Evolutionary conservation across 1,140 invertebrate genomes (phyloP), one percentile per base, ranked within the genome.

Genomic region (Anastrepha ludens): DNA sequence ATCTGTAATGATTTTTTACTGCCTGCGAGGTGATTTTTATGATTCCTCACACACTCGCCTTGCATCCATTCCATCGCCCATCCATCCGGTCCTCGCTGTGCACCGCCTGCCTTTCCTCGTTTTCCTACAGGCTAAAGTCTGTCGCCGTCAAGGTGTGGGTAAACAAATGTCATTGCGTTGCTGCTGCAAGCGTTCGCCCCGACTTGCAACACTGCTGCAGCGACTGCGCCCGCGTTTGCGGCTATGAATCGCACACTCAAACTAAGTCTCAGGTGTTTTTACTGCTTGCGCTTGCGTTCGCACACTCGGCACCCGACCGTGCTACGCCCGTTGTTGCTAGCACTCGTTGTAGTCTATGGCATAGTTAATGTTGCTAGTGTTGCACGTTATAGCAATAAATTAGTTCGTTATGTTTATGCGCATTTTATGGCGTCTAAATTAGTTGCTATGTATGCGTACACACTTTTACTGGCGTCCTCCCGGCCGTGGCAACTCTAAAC

Each of bases 1-100:
- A 81, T 81, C 74, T 81, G 74, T n/a, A 81, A 81, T 81, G 74
- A 81, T 81, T 81, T 81, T 81, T 81, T 81, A 81, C 74, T 81
- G 74, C 74, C 20, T 81, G 8, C 74, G 74, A 81, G 74, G 74
- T 81, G 74, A 81, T 81, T 81, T 81, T 81, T 81, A 81, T 81
- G 74, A 81, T 81, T 81, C 47, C 74, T 81, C 47, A 58, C 47
- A 81, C 74, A 81, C 74, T 81, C 74, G n/a, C 47, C 74, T 81
- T 81, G 74, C 74, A 55, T 9, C n/a, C 7, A 8, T 17, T 7
- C 44, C 17, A 29, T 81, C 39, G 3, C 4, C 67, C 5, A 41
- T 3, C 39, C 67, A 2, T 15, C 29, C n/a, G 15, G 15, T 13
- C 4, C 60, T 62, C 60, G 60, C 11, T 62, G 4, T 62, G 29